phyloP scores from a whole-genome alignment of 2,113 vertebrate species.

The Mesitornis unicolor region DNA sequence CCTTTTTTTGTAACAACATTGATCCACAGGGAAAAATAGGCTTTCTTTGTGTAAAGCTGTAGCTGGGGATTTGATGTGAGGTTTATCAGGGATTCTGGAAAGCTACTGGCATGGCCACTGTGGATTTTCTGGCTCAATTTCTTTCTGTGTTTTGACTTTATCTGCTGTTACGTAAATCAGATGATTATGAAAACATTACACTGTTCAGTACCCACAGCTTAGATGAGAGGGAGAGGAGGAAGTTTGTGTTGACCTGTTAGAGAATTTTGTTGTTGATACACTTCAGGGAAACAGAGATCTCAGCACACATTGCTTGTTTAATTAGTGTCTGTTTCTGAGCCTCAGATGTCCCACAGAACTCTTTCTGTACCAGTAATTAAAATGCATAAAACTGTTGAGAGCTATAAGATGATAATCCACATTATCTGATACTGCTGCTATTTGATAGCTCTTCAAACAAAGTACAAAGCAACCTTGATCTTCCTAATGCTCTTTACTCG shows the following conservation, averaged over 20 bases:
- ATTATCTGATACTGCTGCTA: background rate
- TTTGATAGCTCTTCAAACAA: slow-evolving; percentile 41
- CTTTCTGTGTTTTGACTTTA: background rate
- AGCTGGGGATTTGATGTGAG: background rate
- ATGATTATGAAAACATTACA: background rate
- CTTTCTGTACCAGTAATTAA: background rate
- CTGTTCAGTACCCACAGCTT: background rate
- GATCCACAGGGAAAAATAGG: background rate
- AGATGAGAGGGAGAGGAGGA: background rate
- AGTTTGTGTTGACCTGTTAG: background rate
- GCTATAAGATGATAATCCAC: background rate
- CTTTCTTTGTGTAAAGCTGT: background rate
- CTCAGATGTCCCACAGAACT: background rate
- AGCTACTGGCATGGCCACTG: background rate
- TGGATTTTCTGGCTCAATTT: background rate
- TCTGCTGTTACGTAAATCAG: background rate
- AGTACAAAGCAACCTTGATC: slow-evolving; percentile 20
- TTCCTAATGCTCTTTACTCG: background rate
- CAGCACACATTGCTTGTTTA: background rate
- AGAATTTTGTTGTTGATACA: background rate
- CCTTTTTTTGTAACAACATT: background rate
- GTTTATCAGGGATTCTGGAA: background rate
- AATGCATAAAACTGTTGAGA: background rate
- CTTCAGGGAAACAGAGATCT: background rate
- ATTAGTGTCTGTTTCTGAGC: background rate